Evolutionary conservation across 2,888 invertebrate species (phyloP), one percentile per base, ranked within the genome.

Genomic region (Lasiommata megera): DNA sequence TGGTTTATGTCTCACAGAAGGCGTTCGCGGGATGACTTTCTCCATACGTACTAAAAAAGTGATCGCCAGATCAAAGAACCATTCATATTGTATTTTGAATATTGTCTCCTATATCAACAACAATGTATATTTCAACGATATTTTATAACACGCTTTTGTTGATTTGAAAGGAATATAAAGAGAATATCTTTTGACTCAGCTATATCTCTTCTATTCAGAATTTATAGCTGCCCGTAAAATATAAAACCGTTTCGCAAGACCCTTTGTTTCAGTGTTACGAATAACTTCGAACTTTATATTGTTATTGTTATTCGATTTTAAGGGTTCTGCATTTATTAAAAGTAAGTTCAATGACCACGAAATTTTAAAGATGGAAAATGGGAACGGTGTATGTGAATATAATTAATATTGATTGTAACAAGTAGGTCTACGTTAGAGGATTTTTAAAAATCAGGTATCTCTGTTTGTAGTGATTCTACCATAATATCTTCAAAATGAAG

Each of bases 151-250:
- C 16, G 47, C 47, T 47, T 51, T 38, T 29, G 48, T 17, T 51
- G 44, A 23, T 53, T 53, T 36, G 57, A 40, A 52, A 47, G 46
- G 34, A 31, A 40, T 60, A 56, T 47, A 56, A 60, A 56, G 56
- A 12, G 37, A 56, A 53, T 52, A 56, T 47, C 52, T 40, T 55
- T 52, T 46, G 40, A 41, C 44, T 29, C 43, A 14, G 47, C 41
- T 59, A 29, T 47, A 47, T 36, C 18, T 48, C 51, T 43, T 48
- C 53, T 55, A 18, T 58, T 58, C 43, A 52, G 53, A 61, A 61
- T 64, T 64, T 59, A 64, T 58, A 50, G 53, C 48, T 34, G 51
- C 37, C 54, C 55, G 52, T 60, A 56, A 56, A 44, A 60, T 48
- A 47, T 46, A 36, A n/a, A 48, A 48, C 18, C 36, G 18, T 23